A percentile compares a stretch with the other conserved stretches of the same genome.
Evolutionary conservation across 2,113 vertebrate species (phyloP).

Genomic region (Oplegnathus fasciatus): DNA sequence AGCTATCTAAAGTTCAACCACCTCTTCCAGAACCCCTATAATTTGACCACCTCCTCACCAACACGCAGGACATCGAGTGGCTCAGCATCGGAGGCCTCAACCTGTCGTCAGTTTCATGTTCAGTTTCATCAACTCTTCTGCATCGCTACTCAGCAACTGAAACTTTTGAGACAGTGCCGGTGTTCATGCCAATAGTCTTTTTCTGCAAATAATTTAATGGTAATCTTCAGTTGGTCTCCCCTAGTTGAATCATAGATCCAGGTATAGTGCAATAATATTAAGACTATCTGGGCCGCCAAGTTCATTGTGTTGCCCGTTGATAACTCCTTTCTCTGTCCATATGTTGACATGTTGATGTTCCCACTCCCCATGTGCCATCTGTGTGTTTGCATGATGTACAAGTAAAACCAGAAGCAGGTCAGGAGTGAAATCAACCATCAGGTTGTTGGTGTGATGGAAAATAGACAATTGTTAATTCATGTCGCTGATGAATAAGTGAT

Average conservation of each 20-base stretch:
- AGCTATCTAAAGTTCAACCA: neutral
- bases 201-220: neutral
- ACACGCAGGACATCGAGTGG: neutral
- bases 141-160: neutral
- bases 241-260: neutral
- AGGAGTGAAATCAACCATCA: conserved; percentile 67
- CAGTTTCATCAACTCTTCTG: conserved; percentile 21
- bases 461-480: conserved; percentile 79
- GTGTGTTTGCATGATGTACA: conserved; percentile 46
- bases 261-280: neutral
- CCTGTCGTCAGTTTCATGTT: neutral
- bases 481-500: conserved; percentile 79
- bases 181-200: neutral
- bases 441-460: conserved; percentile 78
- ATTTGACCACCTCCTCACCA: neutral
- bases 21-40: neutral
- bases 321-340: neutral
- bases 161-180: neutral
- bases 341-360: conserved; percentile 13
- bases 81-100: neutral
- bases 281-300: neutral
- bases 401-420: conserved; percentile 71
- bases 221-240: neutral
- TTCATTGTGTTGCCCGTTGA: conserved; percentile 17
- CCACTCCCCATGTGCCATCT: neutral